A percentile compares a stretch with the other conserved stretches of the same genome.
phyloP scores from a whole-genome alignment of 2,888 invertebrate species.

The Carterocephalus palaemon region DNA sequence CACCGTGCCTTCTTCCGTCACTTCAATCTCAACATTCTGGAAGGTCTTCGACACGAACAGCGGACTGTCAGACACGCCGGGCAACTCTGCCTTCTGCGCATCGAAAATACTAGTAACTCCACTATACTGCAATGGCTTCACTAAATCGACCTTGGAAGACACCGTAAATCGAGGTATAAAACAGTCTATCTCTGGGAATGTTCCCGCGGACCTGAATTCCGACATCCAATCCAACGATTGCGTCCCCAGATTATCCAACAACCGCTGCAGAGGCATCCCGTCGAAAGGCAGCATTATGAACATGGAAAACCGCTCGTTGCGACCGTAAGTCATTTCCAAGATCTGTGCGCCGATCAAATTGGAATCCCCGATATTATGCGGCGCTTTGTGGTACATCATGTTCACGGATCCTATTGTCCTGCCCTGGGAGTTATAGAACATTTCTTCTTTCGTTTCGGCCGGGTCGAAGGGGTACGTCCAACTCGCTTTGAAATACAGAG shows the following conservation, averaged over 20 bases:
- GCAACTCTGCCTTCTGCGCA: conserved; percentile 73
- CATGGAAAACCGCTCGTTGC: conserved; percentile 81
- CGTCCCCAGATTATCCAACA: conserved; percentile 72
- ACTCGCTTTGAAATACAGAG: conserved; percentile 84
- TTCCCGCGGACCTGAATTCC: conserved; percentile 62
- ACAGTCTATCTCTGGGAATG: conserved; percentile 75
- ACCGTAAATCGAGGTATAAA: conserved; percentile 80
- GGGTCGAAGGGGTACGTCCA: conserved; percentile 84
- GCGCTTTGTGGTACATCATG: conserved; percentile 86
- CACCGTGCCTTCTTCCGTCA: conserved; percentile 86
- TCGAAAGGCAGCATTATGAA: conserved; percentile 81
- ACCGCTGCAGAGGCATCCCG: conserved; percentile 66
- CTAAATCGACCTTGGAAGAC: conserved; percentile 66
- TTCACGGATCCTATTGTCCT: conserved; percentile 77
- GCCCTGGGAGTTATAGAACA: conserved; percentile 80
- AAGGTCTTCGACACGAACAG: conserved; percentile 80
- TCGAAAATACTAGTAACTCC: conserved; percentile 84
- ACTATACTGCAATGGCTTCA: conserved; percentile 69
- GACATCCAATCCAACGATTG: conserved; percentile 72
- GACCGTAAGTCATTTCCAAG: conserved; percentile 84
- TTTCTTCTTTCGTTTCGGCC: conserved; percentile 72
- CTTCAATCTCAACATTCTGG: conserved; percentile 85
- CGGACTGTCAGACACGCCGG: conserved; percentile 77
- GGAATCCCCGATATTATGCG: conserved; percentile 76
- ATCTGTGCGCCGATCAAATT: conserved; percentile 79